A percentile compares a stretch with the other conserved stretches of the same genome.
Conservation (phyloP, 2,113 vertebrate genomes). For the Pygoscelis adeliae region DNA sequence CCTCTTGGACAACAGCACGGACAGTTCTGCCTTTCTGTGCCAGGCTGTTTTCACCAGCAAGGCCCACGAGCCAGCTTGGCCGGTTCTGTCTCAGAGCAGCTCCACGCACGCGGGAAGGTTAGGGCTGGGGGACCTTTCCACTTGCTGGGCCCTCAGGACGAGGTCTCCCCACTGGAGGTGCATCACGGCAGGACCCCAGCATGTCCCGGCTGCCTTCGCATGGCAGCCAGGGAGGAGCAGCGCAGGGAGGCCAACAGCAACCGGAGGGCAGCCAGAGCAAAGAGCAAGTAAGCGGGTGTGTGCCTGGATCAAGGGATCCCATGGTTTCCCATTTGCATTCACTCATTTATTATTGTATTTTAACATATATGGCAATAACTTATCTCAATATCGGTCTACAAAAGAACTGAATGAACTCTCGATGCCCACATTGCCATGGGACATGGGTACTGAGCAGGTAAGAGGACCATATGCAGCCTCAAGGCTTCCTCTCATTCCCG, state of each 20-base stretch:
- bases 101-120: background rate
- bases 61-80: background rate
- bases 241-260: background rate
- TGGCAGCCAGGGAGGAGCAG: fast-evolving
- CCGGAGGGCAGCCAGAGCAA: background rate
- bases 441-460: background rate
- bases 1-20: background rate
- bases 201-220: fast-evolving
- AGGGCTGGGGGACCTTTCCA: background rate
- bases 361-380: background rate
- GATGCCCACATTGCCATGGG: background rate
- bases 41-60: background rate
- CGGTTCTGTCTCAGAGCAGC: background rate
- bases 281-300: background rate
- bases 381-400: background rate
- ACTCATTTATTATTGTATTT: background rate
- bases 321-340: background rate
- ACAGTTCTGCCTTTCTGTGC: background rate
- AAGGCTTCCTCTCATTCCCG: background rate
- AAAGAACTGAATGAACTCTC: background rate
- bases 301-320: background rate
- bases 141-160: background rate
- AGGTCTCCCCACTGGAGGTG: fast-evolving
- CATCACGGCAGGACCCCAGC: background rate
- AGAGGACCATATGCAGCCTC: fast-evolving